A percentile compares a stretch with the other conserved stretches of the same genome.
Evolutionary conservation across 2,113 vertebrate genomes (phyloP).

Genomic region (Rhinoderma darwinii): DNA sequence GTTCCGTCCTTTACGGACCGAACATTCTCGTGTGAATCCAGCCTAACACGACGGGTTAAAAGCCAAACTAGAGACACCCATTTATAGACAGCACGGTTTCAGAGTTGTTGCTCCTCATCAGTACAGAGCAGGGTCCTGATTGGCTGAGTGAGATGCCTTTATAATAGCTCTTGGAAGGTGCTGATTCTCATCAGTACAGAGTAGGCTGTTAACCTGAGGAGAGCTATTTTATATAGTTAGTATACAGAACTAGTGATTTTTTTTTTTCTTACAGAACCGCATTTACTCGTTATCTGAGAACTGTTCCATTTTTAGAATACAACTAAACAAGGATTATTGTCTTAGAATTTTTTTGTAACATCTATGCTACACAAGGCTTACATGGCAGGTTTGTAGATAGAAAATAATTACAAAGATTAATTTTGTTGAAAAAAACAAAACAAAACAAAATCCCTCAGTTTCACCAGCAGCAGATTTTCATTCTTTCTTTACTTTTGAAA

Average conservation of each 20-base stretch:
- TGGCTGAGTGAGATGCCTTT: too few relatives aligned
- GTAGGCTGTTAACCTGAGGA: too few relatives aligned
- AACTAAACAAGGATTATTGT: not conserved
- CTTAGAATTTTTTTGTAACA: not conserved
- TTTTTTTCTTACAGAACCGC: not conserved
- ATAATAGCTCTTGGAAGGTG: too few relatives aligned
- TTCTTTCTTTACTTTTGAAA: not conserved
- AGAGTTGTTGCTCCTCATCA: too few relatives aligned
- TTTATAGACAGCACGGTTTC: too few relatives aligned
- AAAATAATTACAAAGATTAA: slow-evolving; percentile 24
- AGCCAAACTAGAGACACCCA: too few relatives aligned
- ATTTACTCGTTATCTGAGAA: not conserved
- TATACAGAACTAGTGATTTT: not conserved
- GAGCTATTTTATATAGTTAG: too few relatives aligned
- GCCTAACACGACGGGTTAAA: too few relatives aligned
- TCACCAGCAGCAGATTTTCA: not conserved
- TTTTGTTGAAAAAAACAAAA: not conserved
- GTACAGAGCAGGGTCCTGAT: too few relatives aligned
- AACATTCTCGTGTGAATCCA: too few relatives aligned
- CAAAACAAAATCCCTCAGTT: not conserved
- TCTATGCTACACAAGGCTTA: not conserved
- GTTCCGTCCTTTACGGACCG: too few relatives aligned
- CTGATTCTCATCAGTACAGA: too few relatives aligned
- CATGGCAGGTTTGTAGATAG: not conserved
- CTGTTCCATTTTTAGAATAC: slow-evolving; percentile 1